These are phyloP conservation scores for Cavia porcellus DNA, from an alignment of 2,113 vertebrate genomes.

Conservation along the genomic window DNA sequence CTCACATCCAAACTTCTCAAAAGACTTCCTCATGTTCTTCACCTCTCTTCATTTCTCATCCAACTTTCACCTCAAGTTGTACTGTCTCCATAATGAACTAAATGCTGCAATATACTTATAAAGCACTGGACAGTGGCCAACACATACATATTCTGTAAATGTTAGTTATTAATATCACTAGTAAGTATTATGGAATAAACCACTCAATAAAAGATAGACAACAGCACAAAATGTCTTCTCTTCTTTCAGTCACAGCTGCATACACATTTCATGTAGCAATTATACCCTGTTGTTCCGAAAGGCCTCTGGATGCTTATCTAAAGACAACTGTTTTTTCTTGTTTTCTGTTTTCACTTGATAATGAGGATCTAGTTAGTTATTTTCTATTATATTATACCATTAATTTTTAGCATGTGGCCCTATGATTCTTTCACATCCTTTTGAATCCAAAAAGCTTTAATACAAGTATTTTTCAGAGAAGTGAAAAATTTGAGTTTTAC, in stretches of 20 bases:
- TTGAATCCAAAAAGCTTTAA: background rate
- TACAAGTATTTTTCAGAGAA: background rate
- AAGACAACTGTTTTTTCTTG: background rate
- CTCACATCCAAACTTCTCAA: background rate
- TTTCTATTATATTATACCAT: background rate
- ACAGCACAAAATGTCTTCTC: background rate
- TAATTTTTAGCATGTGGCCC: background rate
- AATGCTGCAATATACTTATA: background rate
- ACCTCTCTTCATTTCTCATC: background rate
- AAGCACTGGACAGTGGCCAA: background rate
- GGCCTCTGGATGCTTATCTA: background rate
- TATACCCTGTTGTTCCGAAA: background rate
- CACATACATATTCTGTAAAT: background rate
- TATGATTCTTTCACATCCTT: background rate
- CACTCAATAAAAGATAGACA: background rate
- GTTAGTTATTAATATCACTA: background rate
- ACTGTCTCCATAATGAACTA: background rate
- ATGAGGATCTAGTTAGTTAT: constrained; percentile 1
- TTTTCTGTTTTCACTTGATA: constrained; percentile 33
- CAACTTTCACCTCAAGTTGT: background rate
- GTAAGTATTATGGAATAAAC: background rate
- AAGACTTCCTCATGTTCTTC: background rate
- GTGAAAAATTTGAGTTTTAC: background rate
- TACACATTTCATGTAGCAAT: background rate
- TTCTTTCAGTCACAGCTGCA: background rate